Evolutionary conservation across 1,140 invertebrate genomes (phyloP), one percentile per base, ranked within the genome.

Genomic region (Cardiocondyla obscurior): DNA sequence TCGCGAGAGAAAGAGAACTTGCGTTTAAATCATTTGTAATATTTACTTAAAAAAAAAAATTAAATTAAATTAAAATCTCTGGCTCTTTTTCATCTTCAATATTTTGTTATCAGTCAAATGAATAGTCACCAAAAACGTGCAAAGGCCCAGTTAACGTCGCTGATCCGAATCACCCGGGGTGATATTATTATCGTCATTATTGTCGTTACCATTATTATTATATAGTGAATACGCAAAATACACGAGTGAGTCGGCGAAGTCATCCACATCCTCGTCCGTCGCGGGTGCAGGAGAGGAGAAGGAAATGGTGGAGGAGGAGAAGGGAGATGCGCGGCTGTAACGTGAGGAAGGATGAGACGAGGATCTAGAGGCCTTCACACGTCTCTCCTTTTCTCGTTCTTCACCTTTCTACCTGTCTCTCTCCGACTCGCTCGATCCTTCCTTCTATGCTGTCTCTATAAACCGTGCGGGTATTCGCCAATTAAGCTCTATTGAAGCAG

Each of bases 401-500:
- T 36, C 49, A 57, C 49, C 72, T 49, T 39, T 72, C 67, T 73
- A 57, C 57, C 28, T 33, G n/a, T 22, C 81, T 49, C 44, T 16
- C 19, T 7, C 19, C 14, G 57, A 83, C 87, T 87, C 81, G 70
- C 79, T 82, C 84, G 77, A 49, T 77, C 73, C 33, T 74, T 82
- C 84, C 30, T 79, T 83, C 74, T 77, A 82, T 77, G 42, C 64
- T 62, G 51, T 73, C 65, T 87, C 73, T 82, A 81, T 84, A 88
- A 65, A 74, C 42, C 62, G 33, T 33, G 60, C 62, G 83, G 57
- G 84, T 91, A 91, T 91, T 90, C 88, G 90, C 89, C 88, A 91
- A 91, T 91, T 91, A 91, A 90, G 90, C 79, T 89, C 86, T 90
- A 91, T 91, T 91, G 90, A 90, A 84, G 65, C 70, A 82, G 79